These are phyloP conservation scores for Drosophila arawakana DNA, from an alignment of 1,140 invertebrate genomes.

Conservation along the genomic window DNA sequence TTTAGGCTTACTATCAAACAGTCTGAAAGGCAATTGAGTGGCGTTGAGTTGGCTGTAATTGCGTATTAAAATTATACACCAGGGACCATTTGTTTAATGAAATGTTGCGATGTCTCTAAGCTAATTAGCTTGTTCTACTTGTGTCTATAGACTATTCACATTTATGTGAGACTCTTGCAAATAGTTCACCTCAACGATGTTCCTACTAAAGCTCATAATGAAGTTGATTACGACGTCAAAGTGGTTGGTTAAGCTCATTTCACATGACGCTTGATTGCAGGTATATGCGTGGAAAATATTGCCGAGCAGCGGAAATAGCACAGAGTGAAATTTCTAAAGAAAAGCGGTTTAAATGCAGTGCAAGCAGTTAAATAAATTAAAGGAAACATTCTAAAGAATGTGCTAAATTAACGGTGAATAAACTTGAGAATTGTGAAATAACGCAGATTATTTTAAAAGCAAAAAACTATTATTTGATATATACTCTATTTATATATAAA, in stretches of 20 bases:
- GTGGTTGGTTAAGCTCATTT: slow-evolving; percentile 26
- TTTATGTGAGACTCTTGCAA: slow-evolving; percentile 59
- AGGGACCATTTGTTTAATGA: slow-evolving; percentile 79
- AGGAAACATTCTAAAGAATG: neutral
- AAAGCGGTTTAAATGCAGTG: neutral
- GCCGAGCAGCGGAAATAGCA: neutral
- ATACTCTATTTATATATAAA: too few species aligned
- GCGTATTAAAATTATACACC: slow-evolving; percentile 80
- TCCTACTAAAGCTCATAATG: neutral
- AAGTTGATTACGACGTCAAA: slow-evolving; percentile 13
- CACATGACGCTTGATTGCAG: slow-evolving; percentile 31
- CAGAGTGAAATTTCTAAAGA: neutral
- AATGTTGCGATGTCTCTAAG: slow-evolving; percentile 73
- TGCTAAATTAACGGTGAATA: too few species aligned
- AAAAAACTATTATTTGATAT: too few species aligned
- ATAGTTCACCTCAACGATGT: slow-evolving; percentile 9
- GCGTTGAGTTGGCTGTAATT: slow-evolving; percentile 77
- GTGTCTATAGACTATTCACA: slow-evolving; percentile 16
- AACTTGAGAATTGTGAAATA: too few species aligned
- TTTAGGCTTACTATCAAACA: slow-evolving; percentile 51
- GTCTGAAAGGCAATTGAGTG: slow-evolving; percentile 62
- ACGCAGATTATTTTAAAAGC: too few species aligned
- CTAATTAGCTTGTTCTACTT: slow-evolving; percentile 68
- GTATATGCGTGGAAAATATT: slow-evolving; percentile 13
- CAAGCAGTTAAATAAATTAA: neutral